phyloP scores from a whole-genome alignment of 2,113 vertebrate species.

The Piaya cayana region DNA sequence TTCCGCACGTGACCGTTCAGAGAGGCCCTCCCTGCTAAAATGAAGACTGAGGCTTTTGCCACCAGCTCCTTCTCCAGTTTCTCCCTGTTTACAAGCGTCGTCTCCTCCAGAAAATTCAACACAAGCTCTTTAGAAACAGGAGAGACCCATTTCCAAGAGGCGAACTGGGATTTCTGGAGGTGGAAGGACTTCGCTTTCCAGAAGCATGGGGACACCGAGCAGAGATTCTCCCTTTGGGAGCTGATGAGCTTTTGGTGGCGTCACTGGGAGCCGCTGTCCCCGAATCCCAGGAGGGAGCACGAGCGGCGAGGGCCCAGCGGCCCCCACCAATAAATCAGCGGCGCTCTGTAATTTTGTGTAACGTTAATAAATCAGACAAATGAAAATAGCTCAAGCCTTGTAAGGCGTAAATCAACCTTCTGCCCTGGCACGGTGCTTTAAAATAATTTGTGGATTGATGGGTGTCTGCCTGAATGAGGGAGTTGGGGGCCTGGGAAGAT shows the following conservation, averaged over 20 bases:
- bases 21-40: not conserved
- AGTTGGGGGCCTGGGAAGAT: constrained; percentile 38
- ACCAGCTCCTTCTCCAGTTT: fast-evolving
- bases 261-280: not conserved
- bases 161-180: not conserved
- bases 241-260: fast-evolving
- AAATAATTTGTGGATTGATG: constrained; percentile 47
- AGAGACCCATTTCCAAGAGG: not conserved
- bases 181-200: not conserved
- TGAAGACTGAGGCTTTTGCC: not conserved
- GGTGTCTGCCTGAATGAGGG: not conserved
- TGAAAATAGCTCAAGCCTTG: constrained; percentile 55
- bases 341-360: constrained; percentile 22
- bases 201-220: fast-evolving
- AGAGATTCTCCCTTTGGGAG: too few relatives aligned
- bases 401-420: constrained; percentile 23
- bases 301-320: not conserved
- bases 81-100: fast-evolving
- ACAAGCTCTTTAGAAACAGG: not conserved
- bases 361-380: constrained; percentile 54
- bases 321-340: not conserved
- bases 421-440: constrained; percentile 8
- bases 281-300: fast-evolving
- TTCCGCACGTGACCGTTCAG: fast-evolving
- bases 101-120: not conserved